These are phyloP conservation scores for Tylochromis polylepis DNA, from an alignment of 2,113 vertebrate species.

Conservation along the genomic window DNA sequence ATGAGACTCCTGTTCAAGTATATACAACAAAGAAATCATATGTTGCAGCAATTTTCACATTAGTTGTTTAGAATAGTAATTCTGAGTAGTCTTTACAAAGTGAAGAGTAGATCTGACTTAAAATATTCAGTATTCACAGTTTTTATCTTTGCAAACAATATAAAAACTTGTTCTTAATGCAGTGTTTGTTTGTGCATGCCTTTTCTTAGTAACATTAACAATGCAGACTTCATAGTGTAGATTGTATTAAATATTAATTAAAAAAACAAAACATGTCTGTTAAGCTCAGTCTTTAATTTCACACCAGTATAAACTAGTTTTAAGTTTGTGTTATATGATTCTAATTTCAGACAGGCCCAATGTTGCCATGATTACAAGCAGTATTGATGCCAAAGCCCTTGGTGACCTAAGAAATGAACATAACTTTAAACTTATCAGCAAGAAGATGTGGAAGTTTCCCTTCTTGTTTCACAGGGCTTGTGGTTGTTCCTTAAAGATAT, in stretches of 20 bases:
- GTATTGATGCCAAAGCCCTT: neutral
- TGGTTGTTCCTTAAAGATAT: neutral
- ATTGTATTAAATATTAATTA: neutral
- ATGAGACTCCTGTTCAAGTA: rapidly evolving
- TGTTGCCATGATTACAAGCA: neutral
- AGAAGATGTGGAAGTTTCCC: neutral
- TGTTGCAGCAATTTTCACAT: too few species aligned
- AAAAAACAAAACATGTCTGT: neutral
- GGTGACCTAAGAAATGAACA: neutral
- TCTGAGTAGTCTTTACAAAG: neutral
- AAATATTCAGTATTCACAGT: neutral
- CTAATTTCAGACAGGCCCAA: neutral
- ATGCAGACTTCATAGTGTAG: neutral
- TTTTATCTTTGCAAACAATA: neutral
- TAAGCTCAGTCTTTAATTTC: neutral
- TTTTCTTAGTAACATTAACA: neutral
- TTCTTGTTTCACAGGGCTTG: neutral
- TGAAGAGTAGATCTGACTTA: neutral
- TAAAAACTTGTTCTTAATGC: neutral
- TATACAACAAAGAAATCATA: too few species aligned
- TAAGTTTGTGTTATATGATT: neutral
- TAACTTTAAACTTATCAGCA: neutral
- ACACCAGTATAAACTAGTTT: rapidly evolving
- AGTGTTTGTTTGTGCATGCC: neutral
- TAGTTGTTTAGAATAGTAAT: neutral